Base-by-base conservation (phyloP, 2,797 vertebrate genomes). In the Mallotus villosus region DNA sequence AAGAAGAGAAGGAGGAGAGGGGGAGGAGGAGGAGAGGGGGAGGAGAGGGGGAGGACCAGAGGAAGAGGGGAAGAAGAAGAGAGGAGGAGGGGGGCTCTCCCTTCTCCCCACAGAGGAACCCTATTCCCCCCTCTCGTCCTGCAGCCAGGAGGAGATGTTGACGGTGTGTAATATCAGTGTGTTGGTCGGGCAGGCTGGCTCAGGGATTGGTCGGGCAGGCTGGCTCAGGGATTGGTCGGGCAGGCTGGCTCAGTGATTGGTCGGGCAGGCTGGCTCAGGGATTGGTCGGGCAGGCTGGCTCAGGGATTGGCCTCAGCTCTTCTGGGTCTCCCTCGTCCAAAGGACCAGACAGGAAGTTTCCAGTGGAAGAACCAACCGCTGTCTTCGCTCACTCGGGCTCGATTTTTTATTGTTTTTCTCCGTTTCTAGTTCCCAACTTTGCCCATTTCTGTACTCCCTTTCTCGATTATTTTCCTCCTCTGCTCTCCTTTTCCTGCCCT, bases 401-500 rank as follows among this genome's bases (percentile, higher is more conserved):
- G 12, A 11, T 27, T 16, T 62, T 62, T 62, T 14, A 17, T n/a
- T 21, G 61, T 70, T 34, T 5, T 74, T 67, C 77, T 21, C 61
- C 51, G 11, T 73, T 67, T 67, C 58, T 68, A 70, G 73, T 57
- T 70, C 0, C 19, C 74, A 59, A 71, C 68, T 67, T 57, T 63
- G 51, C 57, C 61, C 53, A 24, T 55, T 21, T 37, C 9, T 46
- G 8, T 55, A n/a, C 25, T 21, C 24, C 29, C 59, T 72, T 5
- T 61, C 29, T 69, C 66, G 3, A 61, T 74, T 67, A 3, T 41
- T 24, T 17, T 21, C 37, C 34, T 6, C 53, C 16, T 25, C 41
- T 63, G 32, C 37, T 41, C 37, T 41, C 37, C 24, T 22, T 41
- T 7, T 41, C 37, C 24, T 25, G 17, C 41, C 72, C 17, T 24